Evolutionary conservation across 2,888 invertebrate genomes (phyloP).

Genomic region (Synergus itoensis): DNA sequence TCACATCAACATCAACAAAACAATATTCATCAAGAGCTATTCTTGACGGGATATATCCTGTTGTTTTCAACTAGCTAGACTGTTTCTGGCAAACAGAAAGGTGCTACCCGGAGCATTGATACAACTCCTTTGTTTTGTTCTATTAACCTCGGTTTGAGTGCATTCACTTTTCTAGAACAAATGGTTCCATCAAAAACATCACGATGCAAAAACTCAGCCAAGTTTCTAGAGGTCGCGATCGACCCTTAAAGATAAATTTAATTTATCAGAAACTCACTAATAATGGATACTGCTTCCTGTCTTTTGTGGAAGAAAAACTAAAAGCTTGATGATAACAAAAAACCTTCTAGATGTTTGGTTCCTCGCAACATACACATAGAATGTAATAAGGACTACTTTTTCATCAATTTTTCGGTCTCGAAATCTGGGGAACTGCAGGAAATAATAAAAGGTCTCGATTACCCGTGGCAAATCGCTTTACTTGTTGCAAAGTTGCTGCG

Average conservation of each 20-base stretch:
- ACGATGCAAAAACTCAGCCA: too few species aligned
- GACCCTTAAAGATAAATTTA: too few species aligned
- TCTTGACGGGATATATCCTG: constrained; percentile 14
- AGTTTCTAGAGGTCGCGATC: too few species aligned
- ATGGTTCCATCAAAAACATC: neutral
- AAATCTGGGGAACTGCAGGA: constrained; percentile 8
- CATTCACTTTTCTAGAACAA: neutral
- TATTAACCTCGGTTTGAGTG: neutral
- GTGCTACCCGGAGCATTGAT: neutral
- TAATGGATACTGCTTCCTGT: neutral
- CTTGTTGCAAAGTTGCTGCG: constrained; percentile 41
- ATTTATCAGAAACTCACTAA: too few species aligned
- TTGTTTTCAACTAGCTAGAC: constrained; percentile 12
- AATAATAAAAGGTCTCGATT: constrained; percentile 37
- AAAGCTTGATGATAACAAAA: neutral
- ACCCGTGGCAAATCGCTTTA: constrained; percentile 46
- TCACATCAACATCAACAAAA: neutral
- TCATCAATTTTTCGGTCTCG: neutral
- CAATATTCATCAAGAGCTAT: constrained; percentile 5
- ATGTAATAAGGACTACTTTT: neutral
- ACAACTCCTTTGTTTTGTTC: constrained; percentile 8
- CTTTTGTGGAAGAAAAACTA: neutral
- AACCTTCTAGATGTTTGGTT: too few species aligned
- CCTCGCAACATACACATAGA: too few species aligned
- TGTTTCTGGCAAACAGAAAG: neutral